Evolutionary conservation across 1,140 invertebrate genomes (phyloP), one percentile per base, ranked within the genome.

Genomic region (Lasaia peninsularis): DNA sequence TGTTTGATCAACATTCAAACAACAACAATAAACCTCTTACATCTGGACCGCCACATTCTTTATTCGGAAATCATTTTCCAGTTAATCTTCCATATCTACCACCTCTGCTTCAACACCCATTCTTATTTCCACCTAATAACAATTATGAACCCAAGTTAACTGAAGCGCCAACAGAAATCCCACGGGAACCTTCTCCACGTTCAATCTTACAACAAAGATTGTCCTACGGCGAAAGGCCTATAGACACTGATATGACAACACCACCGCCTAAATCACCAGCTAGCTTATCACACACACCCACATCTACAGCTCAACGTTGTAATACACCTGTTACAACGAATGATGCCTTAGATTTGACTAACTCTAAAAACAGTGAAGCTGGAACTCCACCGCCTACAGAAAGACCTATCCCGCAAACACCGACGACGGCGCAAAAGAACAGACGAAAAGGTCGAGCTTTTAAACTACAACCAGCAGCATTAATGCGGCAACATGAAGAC

Each of bases 361-460:
- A 91, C 65, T 90, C 76, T 28, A 88, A 86, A 62, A 78, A 62
- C 18, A 86, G 80, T 54, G 78, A 86, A 62, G 67, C 82, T 16
- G 76, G 77, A 16, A 74, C 79, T 10, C 79, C 84, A 33, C 78
- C 81, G 2, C 73, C 79, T 2, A 33, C 64, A 10, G 78, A 82
- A 10, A 62, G 61, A 6, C 58, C 68, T 1, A 53, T 71, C 3
- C 80, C 76, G 9, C 70, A 72, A 2, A 88, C 80, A 14, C 84
- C 80, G n/a, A 86, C 80, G 24, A 83, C 88, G 3, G 79, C 73
- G 0, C 75, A 89, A 8, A 95, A 94, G 53, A 93, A 92, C 69
- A 91, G 95, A 31, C 91, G 96, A 58, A 97, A 97, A 78, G 95
- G 95, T 0, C 93, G 92, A 52, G 95, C 96, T 0, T 93, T 93